Conservation (phyloP, 2,797 vertebrate species). For the Borostomias antarcticus region DNA sequence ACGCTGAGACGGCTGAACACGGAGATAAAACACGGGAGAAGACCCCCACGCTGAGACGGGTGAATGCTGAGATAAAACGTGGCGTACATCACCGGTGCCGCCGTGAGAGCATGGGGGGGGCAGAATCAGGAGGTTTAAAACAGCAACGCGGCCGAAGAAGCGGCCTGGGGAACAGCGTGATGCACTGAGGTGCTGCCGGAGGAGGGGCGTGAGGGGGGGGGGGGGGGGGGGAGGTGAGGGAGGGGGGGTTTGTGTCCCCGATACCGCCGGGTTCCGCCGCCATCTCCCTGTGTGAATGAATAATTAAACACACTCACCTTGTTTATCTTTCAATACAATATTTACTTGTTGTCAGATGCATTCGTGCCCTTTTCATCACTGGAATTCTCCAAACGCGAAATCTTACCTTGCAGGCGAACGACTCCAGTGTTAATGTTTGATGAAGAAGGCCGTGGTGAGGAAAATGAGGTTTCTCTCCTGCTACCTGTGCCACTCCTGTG, state of each 20-base stretch:
- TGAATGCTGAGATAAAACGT: too few species aligned
- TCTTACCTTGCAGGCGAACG: conserved; percentile 58
- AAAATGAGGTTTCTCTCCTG: conserved; percentile 8
- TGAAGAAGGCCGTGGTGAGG: conserved; percentile 58
- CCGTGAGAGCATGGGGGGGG: too few species aligned
- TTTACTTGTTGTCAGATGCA: conserved; percentile 80
- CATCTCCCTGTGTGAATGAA: conserved; percentile 64
- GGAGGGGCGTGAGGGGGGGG: too few species aligned
- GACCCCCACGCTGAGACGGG: too few species aligned
- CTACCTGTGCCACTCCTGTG: conserved; percentile 53
- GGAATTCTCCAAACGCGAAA: conserved; percentile 59
- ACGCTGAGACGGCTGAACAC: too few species aligned
- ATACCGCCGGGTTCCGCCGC: conserved; percentile 52
- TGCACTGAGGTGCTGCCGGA: too few species aligned
- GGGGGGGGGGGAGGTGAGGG: conserved; percentile 40
- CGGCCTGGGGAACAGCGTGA: too few species aligned
- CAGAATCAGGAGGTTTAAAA: too few species aligned
- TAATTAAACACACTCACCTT: conserved; percentile 73
- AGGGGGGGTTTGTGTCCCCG: conserved; percentile 47
- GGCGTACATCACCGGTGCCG: too few species aligned
- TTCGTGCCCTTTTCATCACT: conserved; percentile 78
- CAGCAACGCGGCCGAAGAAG: too few species aligned
- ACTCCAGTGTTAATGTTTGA: conserved; percentile 72
- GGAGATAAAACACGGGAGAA: not conserved
- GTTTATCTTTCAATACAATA: conserved; percentile 78